Base-by-base conservation (phyloP, 1,140 invertebrate genomes). In the Caenorhabditis latens region DNA sequence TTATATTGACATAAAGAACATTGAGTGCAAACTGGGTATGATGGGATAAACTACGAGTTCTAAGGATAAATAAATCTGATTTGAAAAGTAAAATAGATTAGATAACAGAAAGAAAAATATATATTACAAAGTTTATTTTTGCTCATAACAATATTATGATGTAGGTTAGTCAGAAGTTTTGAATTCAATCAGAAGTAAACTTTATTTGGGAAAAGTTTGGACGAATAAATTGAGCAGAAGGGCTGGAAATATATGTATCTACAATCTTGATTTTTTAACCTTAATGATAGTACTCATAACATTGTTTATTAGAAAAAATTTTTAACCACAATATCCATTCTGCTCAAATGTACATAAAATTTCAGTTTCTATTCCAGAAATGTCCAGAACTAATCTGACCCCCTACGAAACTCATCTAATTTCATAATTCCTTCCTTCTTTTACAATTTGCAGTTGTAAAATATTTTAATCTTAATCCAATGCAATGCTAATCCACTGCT, bases 401-500 rank as follows among this genome's bases (percentile, higher is more conserved):
- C n/a, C 40, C 13, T 19, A 71, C n/a, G 1, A 3, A 42, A 16
- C 32, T 9, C 40, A 40, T 3, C 14, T 43, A 32, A 42, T 71
- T 19, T 53, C 63, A 7, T 19, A 65, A 79, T 79, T 14, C 43
- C 7, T 79, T 79, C 24, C 71, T 48, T 79, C 42, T 24, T 19
- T 71, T 14, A 40, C 43, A 42, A 46, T 14, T 24, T 79, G 43
- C 48, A 46, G 24, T 79, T 53, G 50, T 71, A 21, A 79, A 79
- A 48, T 79, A 79, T 48, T 79, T 79, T 50, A 48, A 50, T 50
- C 71, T 79, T 79, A 79, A 79, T 79, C 71, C 4, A 50, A 79
- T 79, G 46, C 46, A 50, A 79, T 53, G 57, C 21, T 84, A 58
- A 58, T 61, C 82, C 55, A 61, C 42, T 53, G 24, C n/a, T 83